Evolutionary conservation across 2,113 vertebrate genomes (phyloP).

Genomic region (Pampusana beccarii): DNA sequence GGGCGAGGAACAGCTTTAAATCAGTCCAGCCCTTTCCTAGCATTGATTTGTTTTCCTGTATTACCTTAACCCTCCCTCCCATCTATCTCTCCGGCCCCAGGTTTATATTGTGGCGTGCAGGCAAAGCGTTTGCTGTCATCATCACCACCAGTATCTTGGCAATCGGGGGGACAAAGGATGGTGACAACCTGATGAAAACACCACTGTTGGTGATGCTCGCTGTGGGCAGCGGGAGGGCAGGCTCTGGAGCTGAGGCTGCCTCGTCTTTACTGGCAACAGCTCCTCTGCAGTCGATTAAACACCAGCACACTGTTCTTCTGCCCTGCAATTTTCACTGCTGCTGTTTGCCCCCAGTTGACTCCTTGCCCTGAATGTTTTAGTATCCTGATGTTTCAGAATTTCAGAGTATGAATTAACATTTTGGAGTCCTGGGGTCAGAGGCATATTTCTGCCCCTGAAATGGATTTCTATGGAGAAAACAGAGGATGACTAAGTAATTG

Average conservation of each 20-base stretch:
- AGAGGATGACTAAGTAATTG: neutral
- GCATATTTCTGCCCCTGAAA: neutral
- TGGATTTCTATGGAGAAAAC: neutral
- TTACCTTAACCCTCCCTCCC: too few species aligned
- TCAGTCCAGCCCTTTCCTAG: neutral
- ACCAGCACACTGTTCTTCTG: neutral
- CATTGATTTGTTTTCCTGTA: neutral
- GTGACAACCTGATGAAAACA: too few species aligned
- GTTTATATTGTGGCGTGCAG: neutral
- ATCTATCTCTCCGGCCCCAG: neutral
- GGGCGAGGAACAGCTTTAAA: neutral
- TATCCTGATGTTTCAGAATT: neutral
- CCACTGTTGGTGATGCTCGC: too few species aligned
- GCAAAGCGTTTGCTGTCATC: neutral
- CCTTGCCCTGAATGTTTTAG: neutral
- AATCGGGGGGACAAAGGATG: neutral
- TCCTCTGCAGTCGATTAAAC: neutral
- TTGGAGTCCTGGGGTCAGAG: neutral
- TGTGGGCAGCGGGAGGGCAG: too few species aligned
- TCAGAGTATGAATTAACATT: neutral
- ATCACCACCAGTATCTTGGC: neutral
- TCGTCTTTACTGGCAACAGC: too few species aligned
- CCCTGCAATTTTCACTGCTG: neutral
- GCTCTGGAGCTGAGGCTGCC: too few species aligned
- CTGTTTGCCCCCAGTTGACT: neutral